Percentiles rank a stretch among this genome's conserved stretches.
These are phyloP conservation scores for Strigamia transsilvanica DNA, from an alignment of 2,888 invertebrate genomes.

Conservation along the genomic window DNA sequence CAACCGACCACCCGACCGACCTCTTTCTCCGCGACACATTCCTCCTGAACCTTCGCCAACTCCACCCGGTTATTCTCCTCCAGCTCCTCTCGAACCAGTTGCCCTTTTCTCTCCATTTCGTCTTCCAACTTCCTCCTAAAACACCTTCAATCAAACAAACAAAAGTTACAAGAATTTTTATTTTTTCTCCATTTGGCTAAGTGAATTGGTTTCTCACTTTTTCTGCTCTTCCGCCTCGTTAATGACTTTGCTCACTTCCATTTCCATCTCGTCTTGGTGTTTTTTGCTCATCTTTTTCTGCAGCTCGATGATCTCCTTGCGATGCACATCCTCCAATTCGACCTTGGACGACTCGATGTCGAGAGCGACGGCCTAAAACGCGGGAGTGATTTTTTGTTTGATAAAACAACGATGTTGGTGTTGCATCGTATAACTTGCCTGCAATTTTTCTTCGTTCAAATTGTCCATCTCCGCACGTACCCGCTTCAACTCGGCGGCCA, in stretches of 20 bases:
- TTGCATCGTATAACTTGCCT: conserved; percentile 11
- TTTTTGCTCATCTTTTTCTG: conserved; percentile 50
- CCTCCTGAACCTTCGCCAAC: conserved; percentile 62
- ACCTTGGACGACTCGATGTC: conserved; percentile 45
- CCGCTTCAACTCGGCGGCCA: conserved; percentile 5
- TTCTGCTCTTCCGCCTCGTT: conserved; percentile 39
- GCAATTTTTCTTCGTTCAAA: conserved; percentile 50
- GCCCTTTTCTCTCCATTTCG: conserved; percentile 79
- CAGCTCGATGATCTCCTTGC: conserved; percentile 51
- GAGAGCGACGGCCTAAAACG: conserved; percentile 41
- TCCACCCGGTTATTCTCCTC: conserved; percentile 67
- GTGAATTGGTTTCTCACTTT: conserved; percentile 27
- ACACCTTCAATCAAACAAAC: neutral
- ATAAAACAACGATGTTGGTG: too few relatives aligned
- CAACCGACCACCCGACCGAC: neutral
- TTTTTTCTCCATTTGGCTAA: neutral
- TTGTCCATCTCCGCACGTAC: conserved; percentile 7
- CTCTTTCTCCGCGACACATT: conserved; percentile 58
- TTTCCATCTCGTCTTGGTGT: conserved; percentile 46
- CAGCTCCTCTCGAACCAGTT: conserved; percentile 73
- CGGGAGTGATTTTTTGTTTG: neutral
- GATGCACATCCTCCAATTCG: conserved; percentile 51
- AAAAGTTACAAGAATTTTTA: too few relatives aligned
- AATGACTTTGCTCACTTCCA: conserved; percentile 50
- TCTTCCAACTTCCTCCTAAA: conserved; percentile 60